phyloP scores from a whole-genome alignment of 2,113 vertebrate genomes.

The Amblyornis subalaris region DNA sequence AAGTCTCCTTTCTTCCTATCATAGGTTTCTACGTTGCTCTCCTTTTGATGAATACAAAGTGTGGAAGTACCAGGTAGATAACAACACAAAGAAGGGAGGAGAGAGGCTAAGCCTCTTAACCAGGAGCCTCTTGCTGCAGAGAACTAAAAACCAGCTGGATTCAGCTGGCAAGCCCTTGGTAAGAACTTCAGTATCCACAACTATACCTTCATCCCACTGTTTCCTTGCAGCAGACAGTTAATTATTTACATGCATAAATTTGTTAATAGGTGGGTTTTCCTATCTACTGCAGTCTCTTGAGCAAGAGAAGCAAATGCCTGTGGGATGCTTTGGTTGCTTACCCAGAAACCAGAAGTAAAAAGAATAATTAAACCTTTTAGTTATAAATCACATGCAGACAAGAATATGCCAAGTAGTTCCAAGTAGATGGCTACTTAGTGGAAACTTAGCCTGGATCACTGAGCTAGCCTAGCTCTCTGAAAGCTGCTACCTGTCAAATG shows the following conservation, averaged over 20 bases:
- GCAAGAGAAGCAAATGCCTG: background rate
- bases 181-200: background rate
- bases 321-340: background rate
- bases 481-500: background rate
- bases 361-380: background rate
- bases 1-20: background rate
- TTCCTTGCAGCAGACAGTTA: background rate
- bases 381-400: background rate
- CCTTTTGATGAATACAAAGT: slow-evolving; percentile 92
- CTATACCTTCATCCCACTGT: background rate
- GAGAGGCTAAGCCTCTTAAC: slow-evolving; percentile 91
- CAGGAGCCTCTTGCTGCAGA: slow-evolving; percentile 83
- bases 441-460: background rate
- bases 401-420: background rate
- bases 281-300: background rate
- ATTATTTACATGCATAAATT: background rate
- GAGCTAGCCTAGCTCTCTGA: background rate
- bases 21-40: slow-evolving; percentile 89
- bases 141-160: slow-evolving; percentile 87
- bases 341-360: background rate
- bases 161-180: slow-evolving; percentile 88
- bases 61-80: slow-evolving; percentile 95
- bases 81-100: slow-evolving; percentile 84
- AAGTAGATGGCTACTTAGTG: background rate
- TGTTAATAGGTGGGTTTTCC: background rate